A percentile compares a stretch with the other conserved stretches of the same genome.
Evolutionary conservation across 2,113 vertebrate genomes (phyloP).

Genomic region (Morone saxatilis): DNA sequence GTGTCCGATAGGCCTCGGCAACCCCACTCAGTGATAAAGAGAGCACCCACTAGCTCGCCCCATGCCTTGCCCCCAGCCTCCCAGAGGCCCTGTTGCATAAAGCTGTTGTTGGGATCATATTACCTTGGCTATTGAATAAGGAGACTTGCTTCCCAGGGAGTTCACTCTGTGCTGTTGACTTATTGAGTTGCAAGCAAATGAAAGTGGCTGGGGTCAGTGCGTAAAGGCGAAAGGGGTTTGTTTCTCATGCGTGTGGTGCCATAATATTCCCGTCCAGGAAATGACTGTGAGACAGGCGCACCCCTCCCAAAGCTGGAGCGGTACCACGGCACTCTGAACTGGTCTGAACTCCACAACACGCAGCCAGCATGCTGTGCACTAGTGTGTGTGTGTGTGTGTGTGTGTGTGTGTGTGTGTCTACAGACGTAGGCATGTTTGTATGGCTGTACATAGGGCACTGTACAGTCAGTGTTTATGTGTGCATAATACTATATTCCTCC

Average conservation of each 20-base stretch:
- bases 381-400: conserved; percentile 30
- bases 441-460: not conserved
- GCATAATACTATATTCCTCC: not conserved
- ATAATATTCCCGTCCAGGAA: conserved; percentile 80
- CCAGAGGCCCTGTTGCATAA: conserved; percentile 65
- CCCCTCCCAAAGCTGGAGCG: conserved; percentile 79
- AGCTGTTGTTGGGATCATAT: conserved; percentile 72
- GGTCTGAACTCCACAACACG: conserved; percentile 70
- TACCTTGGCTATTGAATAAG: conserved; percentile 68
- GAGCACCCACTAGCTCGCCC: conserved; percentile 20
- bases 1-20: conserved; percentile 19
- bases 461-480: conserved; percentile 3
- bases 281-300: conserved; percentile 76
- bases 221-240: conserved; percentile 68
- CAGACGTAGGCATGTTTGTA: not conserved
- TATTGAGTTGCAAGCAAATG: conserved; percentile 64
- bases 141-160: conserved; percentile 67
- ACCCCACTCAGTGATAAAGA: conserved; percentile 19
- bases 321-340: conserved; percentile 75
- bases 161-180: conserved; percentile 54
- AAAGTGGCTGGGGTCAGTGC: conserved; percentile 67
- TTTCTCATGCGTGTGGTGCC: conserved; percentile 76
- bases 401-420: conserved; percentile 10
- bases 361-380: conserved; percentile 37
- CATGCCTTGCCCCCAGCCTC: conserved; percentile 46